These are phyloP conservation scores for Setophaga kirtlandii DNA, from an alignment of 2,113 vertebrate species.

Conservation along the genomic window DNA sequence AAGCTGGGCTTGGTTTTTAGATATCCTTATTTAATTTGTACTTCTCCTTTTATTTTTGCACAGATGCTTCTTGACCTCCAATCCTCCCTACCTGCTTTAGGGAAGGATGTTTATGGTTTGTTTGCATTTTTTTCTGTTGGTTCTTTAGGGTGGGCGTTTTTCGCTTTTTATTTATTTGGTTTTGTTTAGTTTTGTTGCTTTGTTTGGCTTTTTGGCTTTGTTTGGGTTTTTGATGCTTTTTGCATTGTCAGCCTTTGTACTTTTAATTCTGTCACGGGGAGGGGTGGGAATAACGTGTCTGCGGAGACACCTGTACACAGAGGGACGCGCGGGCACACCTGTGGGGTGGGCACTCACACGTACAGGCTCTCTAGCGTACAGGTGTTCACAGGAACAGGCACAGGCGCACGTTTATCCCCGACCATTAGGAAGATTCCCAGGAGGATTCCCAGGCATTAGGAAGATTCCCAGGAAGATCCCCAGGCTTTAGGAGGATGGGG, in stretches of 20 bases:
- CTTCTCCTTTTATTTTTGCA: background rate
- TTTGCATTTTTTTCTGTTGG: accelerated
- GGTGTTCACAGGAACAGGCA: accelerated
- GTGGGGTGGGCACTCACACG: accelerated
- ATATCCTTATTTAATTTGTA: background rate
- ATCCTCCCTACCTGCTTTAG: too few relatives aligned
- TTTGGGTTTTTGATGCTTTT: background rate
- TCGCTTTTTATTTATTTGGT: background rate
- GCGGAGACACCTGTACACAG: accelerated
- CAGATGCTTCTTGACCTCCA: background rate
- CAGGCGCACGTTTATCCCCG: accelerated
- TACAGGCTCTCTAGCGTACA: accelerated
- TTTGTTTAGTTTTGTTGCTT: background rate
- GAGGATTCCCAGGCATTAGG: accelerated
- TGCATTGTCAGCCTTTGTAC: accelerated
- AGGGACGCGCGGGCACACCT: accelerated
- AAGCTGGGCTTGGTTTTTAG: background rate
- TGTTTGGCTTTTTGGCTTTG: background rate
- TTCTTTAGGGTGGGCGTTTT: background rate
- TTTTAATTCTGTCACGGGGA: background rate
- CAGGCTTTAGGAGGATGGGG: accelerated
- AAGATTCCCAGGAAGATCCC: background rate
- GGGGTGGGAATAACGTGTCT: accelerated
- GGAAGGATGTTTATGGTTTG: background rate
- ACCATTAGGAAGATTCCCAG: accelerated